Evolutionary conservation across 2,113 vertebrate species (phyloP).

Genomic region (Pongo abelii): DNA sequence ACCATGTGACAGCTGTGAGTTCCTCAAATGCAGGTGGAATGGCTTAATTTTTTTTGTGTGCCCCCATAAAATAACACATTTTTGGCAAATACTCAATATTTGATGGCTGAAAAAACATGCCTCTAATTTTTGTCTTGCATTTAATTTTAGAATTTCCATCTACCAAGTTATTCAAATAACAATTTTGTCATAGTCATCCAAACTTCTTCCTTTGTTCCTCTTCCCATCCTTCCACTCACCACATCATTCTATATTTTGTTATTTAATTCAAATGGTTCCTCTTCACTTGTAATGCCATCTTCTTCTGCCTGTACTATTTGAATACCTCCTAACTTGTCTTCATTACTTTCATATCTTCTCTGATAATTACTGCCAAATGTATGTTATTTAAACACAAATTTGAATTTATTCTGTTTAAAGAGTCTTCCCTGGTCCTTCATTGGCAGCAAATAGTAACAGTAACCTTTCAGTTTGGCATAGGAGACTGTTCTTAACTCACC

Average conservation of each 20-base stretch:
- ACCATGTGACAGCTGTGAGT: neutral
- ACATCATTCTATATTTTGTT: neutral
- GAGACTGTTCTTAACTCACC: neutral
- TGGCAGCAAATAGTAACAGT: neutral
- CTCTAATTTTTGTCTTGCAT: neutral
- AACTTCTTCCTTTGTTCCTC: neutral
- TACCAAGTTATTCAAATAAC: neutral
- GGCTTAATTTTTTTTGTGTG: neutral
- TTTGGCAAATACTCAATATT: neutral
- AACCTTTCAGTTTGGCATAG: neutral
- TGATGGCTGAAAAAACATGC: neutral
- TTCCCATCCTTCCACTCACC: neutral
- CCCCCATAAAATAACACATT: neutral
- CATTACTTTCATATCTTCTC: neutral
- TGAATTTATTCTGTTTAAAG: neutral
- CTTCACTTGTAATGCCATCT: neutral
- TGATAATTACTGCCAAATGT: neutral
- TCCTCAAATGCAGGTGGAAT: neutral
- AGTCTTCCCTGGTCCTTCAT: neutral
- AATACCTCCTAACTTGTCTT: neutral
- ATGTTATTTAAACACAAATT: neutral
- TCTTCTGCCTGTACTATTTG: neutral
- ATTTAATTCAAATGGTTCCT: neutral
- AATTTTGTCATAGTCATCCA: neutral
- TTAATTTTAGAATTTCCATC: constrained; percentile 3